Conservation (phyloP, 2,888 invertebrate genomes). For the Dynastes maya region DNA sequence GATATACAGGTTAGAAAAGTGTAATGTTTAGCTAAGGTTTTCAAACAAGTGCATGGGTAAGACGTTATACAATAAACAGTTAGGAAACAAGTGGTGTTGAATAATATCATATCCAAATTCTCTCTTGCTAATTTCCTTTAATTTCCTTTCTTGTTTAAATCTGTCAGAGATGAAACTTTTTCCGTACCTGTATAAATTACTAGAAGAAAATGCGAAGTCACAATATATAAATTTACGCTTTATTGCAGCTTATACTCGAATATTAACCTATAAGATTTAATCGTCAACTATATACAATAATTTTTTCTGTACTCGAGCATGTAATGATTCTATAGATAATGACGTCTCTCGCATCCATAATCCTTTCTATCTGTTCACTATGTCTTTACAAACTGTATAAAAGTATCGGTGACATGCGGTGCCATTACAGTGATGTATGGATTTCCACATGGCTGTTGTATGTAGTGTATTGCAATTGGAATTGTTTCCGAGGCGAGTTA, state of each 20-base stretch:
- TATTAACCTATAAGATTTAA: conserved; percentile 20
- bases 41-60: no score
- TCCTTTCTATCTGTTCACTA: conserved; percentile 1
- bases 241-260: conserved; percentile 10
- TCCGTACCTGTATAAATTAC: not conserved
- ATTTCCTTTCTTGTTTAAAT: no score
- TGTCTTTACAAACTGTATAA: not conserved
- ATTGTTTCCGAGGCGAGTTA: conserved; percentile 31
- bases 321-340: conserved; percentile 17
- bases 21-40: no score
- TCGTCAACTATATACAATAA: conserved; percentile 11
- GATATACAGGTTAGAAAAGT: no score
- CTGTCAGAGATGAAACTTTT: no score
- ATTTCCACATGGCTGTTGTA: conserved; percentile 31
- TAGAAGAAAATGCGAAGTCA: not conserved
- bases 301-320: conserved; percentile 1
- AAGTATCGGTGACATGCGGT: conserved; percentile 25
- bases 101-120: no score
- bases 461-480: conserved; percentile 29
- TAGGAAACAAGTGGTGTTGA: no score
- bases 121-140: no score
- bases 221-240: conserved; percentile 9
- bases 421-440: conserved; percentile 42
- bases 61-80: no score
- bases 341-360: conserved; percentile 19